phyloP scores from a whole-genome alignment of 2,113 vertebrate genomes.

The Corynorhinus townsendii region DNA sequence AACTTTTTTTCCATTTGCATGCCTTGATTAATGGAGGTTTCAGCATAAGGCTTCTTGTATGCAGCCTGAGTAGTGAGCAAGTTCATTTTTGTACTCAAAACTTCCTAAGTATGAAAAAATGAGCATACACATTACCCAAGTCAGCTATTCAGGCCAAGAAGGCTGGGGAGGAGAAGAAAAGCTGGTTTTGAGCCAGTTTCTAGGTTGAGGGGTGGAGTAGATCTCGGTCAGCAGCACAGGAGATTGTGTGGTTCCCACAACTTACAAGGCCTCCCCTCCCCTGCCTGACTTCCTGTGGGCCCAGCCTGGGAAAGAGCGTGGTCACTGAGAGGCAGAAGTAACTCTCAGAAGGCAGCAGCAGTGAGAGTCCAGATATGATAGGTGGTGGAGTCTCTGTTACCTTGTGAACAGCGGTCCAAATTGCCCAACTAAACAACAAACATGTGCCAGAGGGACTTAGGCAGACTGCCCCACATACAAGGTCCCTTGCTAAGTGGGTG shows the following conservation, averaged over 20 bases:
- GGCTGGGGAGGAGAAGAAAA: not conserved
- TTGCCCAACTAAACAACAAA: constrained; percentile 21
- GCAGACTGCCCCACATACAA: not conserved
- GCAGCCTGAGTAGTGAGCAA: not conserved
- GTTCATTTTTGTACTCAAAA: not conserved
- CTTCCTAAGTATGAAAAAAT: not conserved
- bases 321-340: not conserved
- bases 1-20: not conserved
- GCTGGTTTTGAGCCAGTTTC: not conserved
- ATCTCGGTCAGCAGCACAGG: not conserved
- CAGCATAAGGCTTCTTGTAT: not conserved
- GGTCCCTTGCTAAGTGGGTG: not conserved
- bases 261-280: not conserved
- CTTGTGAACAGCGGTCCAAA: not conserved
- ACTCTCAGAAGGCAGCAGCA: not conserved
- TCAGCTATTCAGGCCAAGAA: not conserved
- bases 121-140: not conserved
- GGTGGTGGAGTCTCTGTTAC: not conserved
- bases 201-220: constrained; percentile 23
- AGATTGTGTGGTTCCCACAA: constrained; percentile 26
- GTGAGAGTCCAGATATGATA: not conserved
- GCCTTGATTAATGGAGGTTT: not conserved
- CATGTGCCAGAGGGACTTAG: not conserved
- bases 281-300: constrained; percentile 16
- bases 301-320: constrained; percentile 48